Conservation (phyloP, 92 coral and sea anemone genomes). For the Palythoa grandis region DNA sequence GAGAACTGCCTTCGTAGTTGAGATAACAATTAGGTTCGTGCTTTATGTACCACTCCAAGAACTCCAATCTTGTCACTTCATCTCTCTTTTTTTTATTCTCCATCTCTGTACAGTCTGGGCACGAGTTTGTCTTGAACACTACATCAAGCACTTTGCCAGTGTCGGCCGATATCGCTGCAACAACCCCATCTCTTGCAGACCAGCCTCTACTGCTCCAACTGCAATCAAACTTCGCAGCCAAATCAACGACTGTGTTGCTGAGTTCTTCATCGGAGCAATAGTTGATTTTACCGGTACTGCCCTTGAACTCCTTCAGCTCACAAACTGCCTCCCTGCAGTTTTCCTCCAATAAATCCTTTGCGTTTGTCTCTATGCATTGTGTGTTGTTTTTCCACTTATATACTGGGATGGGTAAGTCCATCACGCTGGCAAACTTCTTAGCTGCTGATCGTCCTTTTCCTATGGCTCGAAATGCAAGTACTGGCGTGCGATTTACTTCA, state of each 20-base stretch:
- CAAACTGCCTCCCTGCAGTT: constrained; percentile 29
- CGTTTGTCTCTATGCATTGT: constrained; percentile 7
- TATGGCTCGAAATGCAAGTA: constrained; percentile 46
- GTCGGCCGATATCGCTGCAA: constrained; percentile 45
- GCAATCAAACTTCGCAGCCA: constrained; percentile 42
- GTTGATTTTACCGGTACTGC: constrained; percentile 18
- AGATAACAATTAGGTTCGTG: constrained; percentile 40
- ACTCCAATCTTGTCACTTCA: constrained; percentile 26
- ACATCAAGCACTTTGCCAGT: constrained; percentile 50
- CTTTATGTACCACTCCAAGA: constrained; percentile 21
- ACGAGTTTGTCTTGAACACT: constrained; percentile 41
- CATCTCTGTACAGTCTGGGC: constrained; percentile 50
- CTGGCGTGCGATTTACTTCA: constrained; percentile 31
- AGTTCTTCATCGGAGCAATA: constrained; percentile 46
- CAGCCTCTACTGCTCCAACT: constrained; percentile 46
- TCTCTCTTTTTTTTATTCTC: constrained; percentile 35
- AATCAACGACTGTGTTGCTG: constrained; percentile 28
- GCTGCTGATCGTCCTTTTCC: constrained; percentile 47
- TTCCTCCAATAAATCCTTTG: constrained; percentile 40
- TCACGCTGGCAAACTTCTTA: constrained; percentile 42
- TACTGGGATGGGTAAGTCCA: constrained; percentile 46
- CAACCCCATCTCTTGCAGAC: constrained; percentile 44
- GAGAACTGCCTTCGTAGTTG: constrained; percentile 50
- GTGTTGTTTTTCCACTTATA: constrained; percentile 34
- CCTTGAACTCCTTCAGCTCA: constrained; percentile 29